phyloP scores from a whole-genome alignment of 2,888 invertebrate genomes.

The Oegoconia quadripuncta region DNA sequence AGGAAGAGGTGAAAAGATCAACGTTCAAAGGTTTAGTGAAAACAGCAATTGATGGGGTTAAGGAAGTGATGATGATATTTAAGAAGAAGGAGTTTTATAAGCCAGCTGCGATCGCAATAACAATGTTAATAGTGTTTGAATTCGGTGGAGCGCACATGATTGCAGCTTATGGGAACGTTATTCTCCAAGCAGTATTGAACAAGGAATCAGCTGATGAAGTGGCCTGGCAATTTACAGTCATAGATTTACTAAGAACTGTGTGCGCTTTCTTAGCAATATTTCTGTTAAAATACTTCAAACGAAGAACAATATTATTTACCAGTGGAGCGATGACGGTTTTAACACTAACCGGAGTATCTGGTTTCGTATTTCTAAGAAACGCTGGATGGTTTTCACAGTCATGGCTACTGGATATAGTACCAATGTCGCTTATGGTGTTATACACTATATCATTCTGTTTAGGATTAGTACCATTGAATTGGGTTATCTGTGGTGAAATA shows the following conservation, averaged over 20 bases:
- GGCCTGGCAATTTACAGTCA: slow-evolving; percentile 80
- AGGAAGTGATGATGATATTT: slow-evolving; percentile 56
- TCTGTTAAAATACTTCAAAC: slow-evolving; percentile 55
- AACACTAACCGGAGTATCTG: slow-evolving; percentile 54
- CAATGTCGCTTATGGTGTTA: slow-evolving; percentile 60
- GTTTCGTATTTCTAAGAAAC: slow-evolving; percentile 60
- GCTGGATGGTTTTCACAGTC: slow-evolving; percentile 45
- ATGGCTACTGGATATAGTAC: slow-evolving; percentile 53
- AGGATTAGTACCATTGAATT: slow-evolving; percentile 65
- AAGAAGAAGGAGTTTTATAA: slow-evolving; percentile 71
- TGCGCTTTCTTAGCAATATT: slow-evolving; percentile 79
- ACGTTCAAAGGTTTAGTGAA: slow-evolving; percentile 42
- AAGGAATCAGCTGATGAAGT: slow-evolving; percentile 55
- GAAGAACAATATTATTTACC: slow-evolving; percentile 61
- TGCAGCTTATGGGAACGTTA: slow-evolving; percentile 67
- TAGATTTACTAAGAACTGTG: slow-evolving; percentile 81
- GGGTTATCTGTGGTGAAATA: slow-evolving; percentile 73
- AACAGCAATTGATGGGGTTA: slow-evolving; percentile 41
- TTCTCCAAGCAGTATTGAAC: slow-evolving; percentile 57
- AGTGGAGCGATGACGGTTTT: slow-evolving; percentile 63
- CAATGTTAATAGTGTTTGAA: slow-evolving; percentile 69
- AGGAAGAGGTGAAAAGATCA: slow-evolving; percentile 28
- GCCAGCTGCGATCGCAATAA: slow-evolving; percentile 66
- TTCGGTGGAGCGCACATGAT: slow-evolving; percentile 72
- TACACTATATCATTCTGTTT: slow-evolving; percentile 67